Base-by-base conservation (phyloP, 1,140 invertebrate species). In the Drosophila persimilis region DNA sequence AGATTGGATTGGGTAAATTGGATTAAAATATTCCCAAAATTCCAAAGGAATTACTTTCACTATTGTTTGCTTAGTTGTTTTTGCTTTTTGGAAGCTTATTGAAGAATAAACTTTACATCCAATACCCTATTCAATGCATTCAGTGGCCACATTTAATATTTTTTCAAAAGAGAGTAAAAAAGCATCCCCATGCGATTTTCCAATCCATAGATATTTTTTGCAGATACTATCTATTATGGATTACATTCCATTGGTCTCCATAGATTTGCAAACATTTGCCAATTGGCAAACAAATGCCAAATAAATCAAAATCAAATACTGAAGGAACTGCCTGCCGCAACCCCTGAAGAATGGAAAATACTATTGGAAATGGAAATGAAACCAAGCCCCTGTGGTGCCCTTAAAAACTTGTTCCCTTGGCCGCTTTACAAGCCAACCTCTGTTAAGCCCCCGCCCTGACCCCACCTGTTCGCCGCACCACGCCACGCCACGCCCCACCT, bases 331-430 rank as follows among this genome's bases (percentile, higher is more conserved):
- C 29, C 29, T 31, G 29, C 29, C 2, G 8, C 8, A 31, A 31
- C 7, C 7, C 8, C 31, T 31, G 31, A 31, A 60, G 4, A 39
- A 13, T 13, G 35, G 3, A 39, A 39, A 39, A 35, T 35, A 3
- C 50, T 15, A 9, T 29, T 26, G 31, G 29, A 53, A 53, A 53
- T 50, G 31, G 54, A 73, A 72, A 53, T 44, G 50, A 66, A 56
- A 65, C 54, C 62, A 39, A 61, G 51, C 54, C 54, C 53, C 58
- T 50, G 11, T 45, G 55, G 52, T 52, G 73, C 81, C 70, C 81
- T 77, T 74, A 77, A 74, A 69, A 80, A 85, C 69, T 77, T 86
- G 64, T 80, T 85, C 67, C 65, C 77, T 80, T 86, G 80, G 67
- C 73, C 80, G 81, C 73, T 73, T 85, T 86, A 73, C 71, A 67